Conservation (phyloP, 2,113 vertebrate genomes). For the Isurus oxyrinchus region DNA sequence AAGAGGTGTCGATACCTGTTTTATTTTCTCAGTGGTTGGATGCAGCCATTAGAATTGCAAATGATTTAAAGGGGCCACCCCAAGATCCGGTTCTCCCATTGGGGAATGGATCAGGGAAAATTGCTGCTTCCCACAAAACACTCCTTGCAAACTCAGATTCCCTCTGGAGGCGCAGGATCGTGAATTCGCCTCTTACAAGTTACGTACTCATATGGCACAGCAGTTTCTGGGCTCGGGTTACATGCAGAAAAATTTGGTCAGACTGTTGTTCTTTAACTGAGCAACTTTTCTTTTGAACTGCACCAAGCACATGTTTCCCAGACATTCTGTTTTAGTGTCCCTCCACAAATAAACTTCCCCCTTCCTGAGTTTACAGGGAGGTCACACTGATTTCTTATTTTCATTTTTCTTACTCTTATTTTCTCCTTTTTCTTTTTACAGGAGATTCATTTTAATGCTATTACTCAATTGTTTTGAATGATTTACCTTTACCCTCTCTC, state of each 20-base stretch:
- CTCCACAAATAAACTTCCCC: not conserved
- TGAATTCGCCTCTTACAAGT: not conserved
- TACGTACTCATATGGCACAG: not conserved
- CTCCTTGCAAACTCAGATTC: not conserved
- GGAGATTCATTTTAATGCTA: not conserved
- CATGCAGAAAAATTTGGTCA: not conserved
- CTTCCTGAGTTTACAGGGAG: not conserved
- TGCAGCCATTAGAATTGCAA: not conserved
- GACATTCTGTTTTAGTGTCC: not conserved
- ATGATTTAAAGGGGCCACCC: not conserved
- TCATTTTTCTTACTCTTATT: not conserved
- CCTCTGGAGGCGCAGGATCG: not conserved
- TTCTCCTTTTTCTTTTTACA: not conserved
- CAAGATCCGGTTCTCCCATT: not conserved
- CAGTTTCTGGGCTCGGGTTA: not conserved
- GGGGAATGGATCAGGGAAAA: not conserved
- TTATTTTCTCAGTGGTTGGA: not conserved
- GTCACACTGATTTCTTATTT: not conserved
- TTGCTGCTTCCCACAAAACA: not conserved
- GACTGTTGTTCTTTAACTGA: not conserved
- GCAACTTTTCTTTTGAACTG: not conserved
- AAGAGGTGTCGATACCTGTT: not conserved
- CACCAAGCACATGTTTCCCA: not conserved
- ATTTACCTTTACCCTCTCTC: not conserved
- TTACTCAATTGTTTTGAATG: not conserved